Conservation (phyloP, 2,888 invertebrate genomes). For the Aleiodes testaceus region DNA sequence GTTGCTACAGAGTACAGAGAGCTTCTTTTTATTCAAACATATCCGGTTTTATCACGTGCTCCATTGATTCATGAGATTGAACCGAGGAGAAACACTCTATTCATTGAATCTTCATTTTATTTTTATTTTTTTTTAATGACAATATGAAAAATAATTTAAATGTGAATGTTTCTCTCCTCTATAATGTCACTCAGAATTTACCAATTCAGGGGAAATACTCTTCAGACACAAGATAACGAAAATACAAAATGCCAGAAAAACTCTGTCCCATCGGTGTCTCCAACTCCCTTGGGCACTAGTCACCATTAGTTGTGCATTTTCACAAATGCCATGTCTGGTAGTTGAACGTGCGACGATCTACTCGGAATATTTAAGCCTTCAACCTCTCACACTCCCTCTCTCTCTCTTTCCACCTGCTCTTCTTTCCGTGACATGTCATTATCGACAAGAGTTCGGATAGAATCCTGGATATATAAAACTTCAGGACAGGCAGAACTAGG, state of each 20-base stretch:
- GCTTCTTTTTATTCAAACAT: constrained; percentile 26
- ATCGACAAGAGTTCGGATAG: constrained; percentile 22
- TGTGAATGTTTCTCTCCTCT: too few relatives aligned
- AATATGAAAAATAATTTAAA: too few relatives aligned
- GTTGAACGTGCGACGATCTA: background rate
- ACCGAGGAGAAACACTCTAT: constrained; percentile 14
- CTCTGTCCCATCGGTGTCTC: too few relatives aligned
- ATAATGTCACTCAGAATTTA: too few relatives aligned
- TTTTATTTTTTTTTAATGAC: too few relatives aligned
- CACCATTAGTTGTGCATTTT: constrained; percentile 25
- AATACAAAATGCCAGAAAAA: background rate
- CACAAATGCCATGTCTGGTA: background rate
- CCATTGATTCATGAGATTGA: constrained; percentile 23
- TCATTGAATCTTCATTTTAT: constrained; percentile 16
- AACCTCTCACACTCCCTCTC: background rate
- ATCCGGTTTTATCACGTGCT: constrained; percentile 24
- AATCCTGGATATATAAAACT: constrained; percentile 24
- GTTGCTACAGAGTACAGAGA: constrained; percentile 7
- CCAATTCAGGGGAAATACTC: background rate
- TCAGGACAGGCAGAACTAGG: constrained; percentile 27
- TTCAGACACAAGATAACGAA: background rate
- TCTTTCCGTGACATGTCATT: constrained; percentile 25
- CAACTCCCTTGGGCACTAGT: background rate
- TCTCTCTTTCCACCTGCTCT: background rate
- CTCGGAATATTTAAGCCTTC: constrained; percentile 20